phyloP scores from a whole-genome alignment of 2,888 invertebrate species.

The Agonopterix subpropinquella region DNA sequence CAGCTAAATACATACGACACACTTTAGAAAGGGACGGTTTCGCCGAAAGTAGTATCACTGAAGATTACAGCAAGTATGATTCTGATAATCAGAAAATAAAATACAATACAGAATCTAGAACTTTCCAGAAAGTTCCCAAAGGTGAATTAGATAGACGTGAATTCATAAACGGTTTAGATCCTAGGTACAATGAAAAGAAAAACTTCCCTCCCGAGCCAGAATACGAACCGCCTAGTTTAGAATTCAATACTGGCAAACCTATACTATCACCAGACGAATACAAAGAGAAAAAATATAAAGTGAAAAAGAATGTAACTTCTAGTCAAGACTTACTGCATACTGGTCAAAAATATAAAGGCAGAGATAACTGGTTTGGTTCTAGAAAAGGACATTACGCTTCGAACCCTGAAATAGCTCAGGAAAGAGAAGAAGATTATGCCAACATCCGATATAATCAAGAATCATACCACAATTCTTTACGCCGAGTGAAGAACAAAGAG shows the following conservation, averaged over 20 bases:
- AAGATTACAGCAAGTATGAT: conserved; percentile 68
- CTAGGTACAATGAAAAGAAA: conserved; percentile 45
- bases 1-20: conserved; percentile 72
- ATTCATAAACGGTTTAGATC: conserved; percentile 45
- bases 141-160: conserved; percentile 56
- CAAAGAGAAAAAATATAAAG: conserved; percentile 68
- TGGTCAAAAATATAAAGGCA: conserved; percentile 63
- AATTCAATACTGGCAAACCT: conserved; percentile 72
- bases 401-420: conserved; percentile 77
- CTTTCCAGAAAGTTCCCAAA: conserved; percentile 49
- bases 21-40: conserved; percentile 75
- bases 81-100: conserved; percentile 61
- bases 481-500: conserved; percentile 74
- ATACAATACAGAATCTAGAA: conserved; percentile 58
- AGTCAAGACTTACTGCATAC: conserved; percentile 64
- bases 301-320: conserved; percentile 61
- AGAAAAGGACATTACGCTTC: conserved; percentile 75
- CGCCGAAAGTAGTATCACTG: conserved; percentile 67
- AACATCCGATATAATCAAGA: conserved; percentile 58
- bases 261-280: conserved; percentile 78
- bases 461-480: conserved; percentile 77
- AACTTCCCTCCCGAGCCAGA: conserved; percentile 69
- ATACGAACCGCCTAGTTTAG: conserved; percentile 81
- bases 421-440: conserved; percentile 65
- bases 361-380: conserved; percentile 59